Conservation (phyloP, 35 echinoderm and acorn worm species). For the Anneissia japonica region DNA sequence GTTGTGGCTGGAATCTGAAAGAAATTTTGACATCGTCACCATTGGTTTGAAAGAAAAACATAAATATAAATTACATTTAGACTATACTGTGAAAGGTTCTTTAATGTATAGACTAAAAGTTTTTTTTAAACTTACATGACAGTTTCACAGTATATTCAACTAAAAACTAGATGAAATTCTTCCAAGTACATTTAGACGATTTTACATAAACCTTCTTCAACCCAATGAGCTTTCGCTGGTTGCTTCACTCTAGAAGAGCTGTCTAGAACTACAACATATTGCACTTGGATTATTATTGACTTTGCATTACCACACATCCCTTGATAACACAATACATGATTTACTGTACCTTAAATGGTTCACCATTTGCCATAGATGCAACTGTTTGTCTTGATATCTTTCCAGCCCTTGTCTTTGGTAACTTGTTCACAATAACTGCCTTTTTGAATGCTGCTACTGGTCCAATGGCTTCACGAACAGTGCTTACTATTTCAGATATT, state of each 20-base stretch:
- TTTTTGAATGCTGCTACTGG: constrained; percentile 94
- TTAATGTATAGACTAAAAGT: not conserved
- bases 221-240: too few relatives aligned
- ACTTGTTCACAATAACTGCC: constrained; percentile 79
- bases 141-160: too few relatives aligned
- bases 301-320: not conserved
- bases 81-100: not conserved
- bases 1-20: constrained; percentile 70
- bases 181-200: too few relatives aligned
- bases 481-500: constrained; percentile 59
- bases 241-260: too few relatives aligned
- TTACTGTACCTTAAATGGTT: constrained; percentile 57
- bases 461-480: constrained; percentile 65
- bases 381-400: constrained; percentile 74
- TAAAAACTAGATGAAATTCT: too few relatives aligned
- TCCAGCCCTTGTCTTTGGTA: constrained; percentile 88
- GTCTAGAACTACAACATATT: too few relatives aligned
- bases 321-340: not conserved
- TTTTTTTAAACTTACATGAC: too few relatives aligned
- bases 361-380: constrained; percentile 74
- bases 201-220: too few relatives aligned
- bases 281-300: not conserved
- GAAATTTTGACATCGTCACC: too few relatives aligned
- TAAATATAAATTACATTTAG: not conserved
- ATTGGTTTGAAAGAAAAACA: not conserved